These are phyloP conservation scores for Cantharis nigra DNA, from an alignment of 2,888 invertebrate genomes.

Conservation along the genomic window DNA sequence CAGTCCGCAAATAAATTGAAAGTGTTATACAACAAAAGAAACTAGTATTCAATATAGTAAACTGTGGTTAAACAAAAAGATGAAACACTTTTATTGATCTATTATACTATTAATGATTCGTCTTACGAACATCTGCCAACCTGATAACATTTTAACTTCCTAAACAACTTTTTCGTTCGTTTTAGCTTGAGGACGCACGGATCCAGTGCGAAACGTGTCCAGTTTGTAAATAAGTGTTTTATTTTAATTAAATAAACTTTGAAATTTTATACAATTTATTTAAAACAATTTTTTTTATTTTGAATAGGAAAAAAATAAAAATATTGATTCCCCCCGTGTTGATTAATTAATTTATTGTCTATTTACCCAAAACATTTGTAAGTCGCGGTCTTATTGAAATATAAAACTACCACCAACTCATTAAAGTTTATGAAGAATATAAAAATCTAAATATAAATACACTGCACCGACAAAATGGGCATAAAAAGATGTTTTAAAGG, in stretches of 20 bases:
- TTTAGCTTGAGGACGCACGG: too few relatives aligned
- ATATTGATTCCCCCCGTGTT: too few relatives aligned
- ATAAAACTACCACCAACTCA: not conserved
- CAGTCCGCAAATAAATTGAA: conserved; percentile 22
- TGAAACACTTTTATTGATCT: not conserved
- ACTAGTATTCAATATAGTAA: not conserved
- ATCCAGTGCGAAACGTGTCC: too few relatives aligned
- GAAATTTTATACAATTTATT: too few relatives aligned
- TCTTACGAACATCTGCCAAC: not conserved
- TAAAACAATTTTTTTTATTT: too few relatives aligned
- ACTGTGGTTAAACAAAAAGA: not conserved
- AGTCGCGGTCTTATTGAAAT: not conserved
- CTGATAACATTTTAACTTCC: not conserved
- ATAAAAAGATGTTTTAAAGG: not conserved
- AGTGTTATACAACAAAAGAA: conserved; percentile 2
- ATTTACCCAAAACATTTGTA: not conserved
- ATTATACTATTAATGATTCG: not conserved
- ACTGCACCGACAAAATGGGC: not conserved
- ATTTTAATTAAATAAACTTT: too few relatives aligned
- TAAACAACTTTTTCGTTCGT: too few relatives aligned
- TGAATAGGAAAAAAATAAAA: too few relatives aligned
- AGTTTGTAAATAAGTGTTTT: too few relatives aligned
- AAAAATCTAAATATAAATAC: not conserved
- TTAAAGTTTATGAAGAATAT: not conserved
- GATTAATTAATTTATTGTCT: not conserved